Conservation (phyloP, 2,797 vertebrate genomes). For the Urosaurus nigricauda region DNA sequence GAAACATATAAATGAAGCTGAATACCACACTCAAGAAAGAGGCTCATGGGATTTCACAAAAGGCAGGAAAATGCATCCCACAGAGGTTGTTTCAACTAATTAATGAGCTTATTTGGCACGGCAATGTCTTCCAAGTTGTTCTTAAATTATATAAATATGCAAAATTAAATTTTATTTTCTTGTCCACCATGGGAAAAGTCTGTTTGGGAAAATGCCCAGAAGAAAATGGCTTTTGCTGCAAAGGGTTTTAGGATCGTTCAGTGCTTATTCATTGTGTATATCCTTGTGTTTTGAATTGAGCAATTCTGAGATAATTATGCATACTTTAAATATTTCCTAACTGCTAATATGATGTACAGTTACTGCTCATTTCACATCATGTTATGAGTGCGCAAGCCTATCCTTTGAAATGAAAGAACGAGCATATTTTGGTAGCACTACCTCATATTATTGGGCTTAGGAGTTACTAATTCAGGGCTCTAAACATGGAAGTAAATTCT, state of each 20-base stretch:
- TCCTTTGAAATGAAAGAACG: neutral
- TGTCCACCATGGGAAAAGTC: conserved; percentile 58
- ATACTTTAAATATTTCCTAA: conserved; percentile 44
- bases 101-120: conserved; percentile 75
- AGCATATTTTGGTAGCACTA: neutral
- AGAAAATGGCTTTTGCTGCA: conserved; percentile 62
- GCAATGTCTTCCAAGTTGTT: conserved; percentile 59
- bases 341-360: conserved; percentile 14
- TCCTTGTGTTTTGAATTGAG: neutral
- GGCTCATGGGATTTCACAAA: conserved; percentile 68
- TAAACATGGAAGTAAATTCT: neutral
- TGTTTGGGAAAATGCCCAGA: conserved; percentile 60
- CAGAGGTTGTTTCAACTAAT: conserved; percentile 67
- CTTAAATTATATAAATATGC: conserved; percentile 67
- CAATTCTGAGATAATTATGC: conserved; percentile 51
- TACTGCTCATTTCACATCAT: neutral
- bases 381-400: neutral
- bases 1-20: conserved; percentile 46
- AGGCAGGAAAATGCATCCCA: conserved; percentile 59
- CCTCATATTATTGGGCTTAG: neutral
- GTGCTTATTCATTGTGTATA: conserved; percentile 62
- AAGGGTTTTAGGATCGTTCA: conserved; percentile 71
- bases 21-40: conserved; percentile 63
- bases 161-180: conserved; percentile 74
- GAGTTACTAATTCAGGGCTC: neutral